phyloP scores from a whole-genome alignment of 1,140 invertebrate genomes.

The Lineus longissimus region DNA sequence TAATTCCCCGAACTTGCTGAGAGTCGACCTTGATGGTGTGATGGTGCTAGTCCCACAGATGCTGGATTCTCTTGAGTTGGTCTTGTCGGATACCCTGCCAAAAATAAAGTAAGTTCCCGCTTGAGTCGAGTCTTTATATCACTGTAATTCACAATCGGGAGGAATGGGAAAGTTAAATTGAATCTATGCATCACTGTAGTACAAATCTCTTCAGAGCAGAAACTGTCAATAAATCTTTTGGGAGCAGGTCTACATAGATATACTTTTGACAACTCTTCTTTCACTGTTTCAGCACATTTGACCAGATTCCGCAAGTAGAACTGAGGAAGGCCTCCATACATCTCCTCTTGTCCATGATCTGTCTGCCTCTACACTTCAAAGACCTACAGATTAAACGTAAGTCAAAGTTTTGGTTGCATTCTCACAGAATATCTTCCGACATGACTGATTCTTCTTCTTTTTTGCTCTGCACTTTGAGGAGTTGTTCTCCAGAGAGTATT shows the following conservation, averaged over 20 bases:
- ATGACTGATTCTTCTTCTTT: conserved; percentile 12
- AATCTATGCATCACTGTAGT: no score
- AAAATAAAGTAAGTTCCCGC: conserved; percentile 36
- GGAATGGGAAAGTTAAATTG: neutral
- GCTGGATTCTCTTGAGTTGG: conserved; percentile 81
- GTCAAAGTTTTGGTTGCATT: conserved; percentile 8
- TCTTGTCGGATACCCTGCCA: conserved; percentile 67
- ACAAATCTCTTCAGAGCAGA: no score
- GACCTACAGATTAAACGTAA: conserved; percentile 60
- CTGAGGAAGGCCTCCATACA: conserved; percentile 85
- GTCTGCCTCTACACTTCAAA: conserved; percentile 84
- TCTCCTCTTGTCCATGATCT: conserved; percentile 80
- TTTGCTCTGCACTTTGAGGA: conserved; percentile 24
- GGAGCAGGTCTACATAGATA: no score
- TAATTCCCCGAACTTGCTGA: conserved; percentile 67
- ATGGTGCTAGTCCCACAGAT: conserved; percentile 85
- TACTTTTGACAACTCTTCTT: no score
- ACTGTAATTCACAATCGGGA: neutral
- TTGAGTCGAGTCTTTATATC: conserved; percentile 9
- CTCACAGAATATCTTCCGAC: neutral
- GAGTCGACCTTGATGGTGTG: conserved; percentile 89
- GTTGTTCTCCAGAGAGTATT: no score
- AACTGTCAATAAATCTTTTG: no score
- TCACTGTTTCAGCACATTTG: conserved; percentile 31
- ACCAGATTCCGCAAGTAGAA: conserved; percentile 57